phyloP scores from a whole-genome alignment of 2,113 vertebrate genomes.

The Pungitius pungitius region DNA sequence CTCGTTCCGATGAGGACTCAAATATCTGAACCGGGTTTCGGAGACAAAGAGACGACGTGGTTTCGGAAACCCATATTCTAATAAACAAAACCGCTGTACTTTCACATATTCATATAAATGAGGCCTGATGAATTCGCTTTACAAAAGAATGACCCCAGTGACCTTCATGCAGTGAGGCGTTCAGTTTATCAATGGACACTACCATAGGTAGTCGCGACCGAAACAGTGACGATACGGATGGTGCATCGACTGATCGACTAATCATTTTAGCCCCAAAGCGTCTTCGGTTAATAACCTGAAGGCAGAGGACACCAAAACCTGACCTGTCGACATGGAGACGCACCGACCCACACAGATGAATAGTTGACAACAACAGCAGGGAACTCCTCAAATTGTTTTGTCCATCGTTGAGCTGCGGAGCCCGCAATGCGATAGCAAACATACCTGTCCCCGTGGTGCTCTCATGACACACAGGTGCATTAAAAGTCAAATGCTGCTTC shows the following conservation, averaged over 20 bases:
- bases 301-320: not conserved
- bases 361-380: not conserved
- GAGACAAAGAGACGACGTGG: not conserved
- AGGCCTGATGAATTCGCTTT: not conserved
- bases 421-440: not conserved
- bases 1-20: not conserved
- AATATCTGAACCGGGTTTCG: not conserved
- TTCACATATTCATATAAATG: not conserved
- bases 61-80: not conserved
- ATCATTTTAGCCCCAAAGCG: not conserved
- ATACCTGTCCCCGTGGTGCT: not conserved
- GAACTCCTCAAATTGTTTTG: not conserved
- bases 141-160: not conserved
- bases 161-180: not conserved
- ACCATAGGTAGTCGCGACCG: not conserved
- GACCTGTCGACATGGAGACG: not conserved
- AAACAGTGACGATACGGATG: not conserved
- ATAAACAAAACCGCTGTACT: not conserved
- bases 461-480: slow-evolving; percentile 1
- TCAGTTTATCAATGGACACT: not conserved
- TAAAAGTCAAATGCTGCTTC: not conserved
- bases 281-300: not conserved
- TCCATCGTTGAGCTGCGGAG: not conserved
- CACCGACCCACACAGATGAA: not conserved
- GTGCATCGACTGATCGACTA: too few species aligned